These are phyloP conservation scores for Acanthurus lineatus DNA, from an alignment of 2,797 vertebrate species.

Conservation along the genomic window DNA sequence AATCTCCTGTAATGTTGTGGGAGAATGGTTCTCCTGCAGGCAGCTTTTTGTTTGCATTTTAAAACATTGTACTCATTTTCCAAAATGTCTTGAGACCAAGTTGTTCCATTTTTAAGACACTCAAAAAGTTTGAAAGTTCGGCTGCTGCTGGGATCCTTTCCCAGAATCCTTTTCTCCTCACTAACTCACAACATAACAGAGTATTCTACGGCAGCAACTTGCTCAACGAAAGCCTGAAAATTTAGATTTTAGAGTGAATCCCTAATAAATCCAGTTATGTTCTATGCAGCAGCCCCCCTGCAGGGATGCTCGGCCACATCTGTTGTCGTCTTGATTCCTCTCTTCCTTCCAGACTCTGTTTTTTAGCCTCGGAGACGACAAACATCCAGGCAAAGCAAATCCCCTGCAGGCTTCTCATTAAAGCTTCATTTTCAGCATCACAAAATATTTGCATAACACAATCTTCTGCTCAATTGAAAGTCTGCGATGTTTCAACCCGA, in stretches of 20 bases:
- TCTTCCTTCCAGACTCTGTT: constrained; percentile 15
- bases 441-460: constrained; percentile 64
- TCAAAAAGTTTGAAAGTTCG: constrained; percentile 22
- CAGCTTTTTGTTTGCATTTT: constrained; percentile 5
- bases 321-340: constrained; percentile 17
- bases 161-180: background rate
- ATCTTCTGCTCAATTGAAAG: constrained; percentile 59
- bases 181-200: background rate
- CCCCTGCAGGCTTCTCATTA: constrained; percentile 51
- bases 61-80: background rate
- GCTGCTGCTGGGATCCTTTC: background rate
- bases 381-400: constrained; percentile 17
- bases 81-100: background rate
- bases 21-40: background rate
- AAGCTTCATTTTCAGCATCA: constrained; percentile 37
- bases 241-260: constrained; percentile 4
- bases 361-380: constrained; percentile 26
- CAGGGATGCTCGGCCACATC: constrained; percentile 34
- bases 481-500: constrained; percentile 41
- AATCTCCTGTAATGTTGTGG: background rate
- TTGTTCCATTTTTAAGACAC: background rate
- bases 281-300: constrained; percentile 16
- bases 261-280: background rate
- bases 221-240: background rate
- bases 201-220: background rate